These are phyloP conservation scores for Pangasius sanitwongsei DNA, from an alignment of 2,797 vertebrate genomes.

Conservation along the genomic window DNA sequence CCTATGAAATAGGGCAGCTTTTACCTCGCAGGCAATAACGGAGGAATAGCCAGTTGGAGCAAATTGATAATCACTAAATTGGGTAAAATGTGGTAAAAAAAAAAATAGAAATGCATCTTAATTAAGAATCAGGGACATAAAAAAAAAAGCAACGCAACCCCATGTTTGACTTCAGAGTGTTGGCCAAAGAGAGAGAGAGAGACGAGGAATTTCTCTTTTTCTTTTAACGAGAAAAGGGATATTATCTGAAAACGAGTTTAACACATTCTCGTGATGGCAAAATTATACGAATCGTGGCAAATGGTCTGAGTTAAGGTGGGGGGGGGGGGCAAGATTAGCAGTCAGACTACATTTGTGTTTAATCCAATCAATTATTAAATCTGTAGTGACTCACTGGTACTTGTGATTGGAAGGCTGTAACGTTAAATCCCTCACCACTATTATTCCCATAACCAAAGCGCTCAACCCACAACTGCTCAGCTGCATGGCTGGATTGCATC, in stretches of 20 bases:
- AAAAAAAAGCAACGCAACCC: background rate
- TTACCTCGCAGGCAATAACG: background rate
- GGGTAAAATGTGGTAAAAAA: background rate
- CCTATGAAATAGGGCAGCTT: background rate
- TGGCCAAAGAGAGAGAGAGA: background rate
- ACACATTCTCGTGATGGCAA: no score
- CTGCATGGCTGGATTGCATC: background rate
- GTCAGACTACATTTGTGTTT: background rate
- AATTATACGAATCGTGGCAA: background rate
- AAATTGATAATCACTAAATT: background rate
- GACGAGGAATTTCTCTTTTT: background rate
- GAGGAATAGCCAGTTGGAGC: background rate
- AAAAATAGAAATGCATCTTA: background rate
- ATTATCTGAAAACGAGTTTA: background rate
- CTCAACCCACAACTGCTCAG: background rate
- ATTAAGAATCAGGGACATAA: background rate
- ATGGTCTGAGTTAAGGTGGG: background rate
- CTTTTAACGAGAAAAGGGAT: background rate
- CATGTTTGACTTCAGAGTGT: background rate
- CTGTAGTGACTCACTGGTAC: background rate
- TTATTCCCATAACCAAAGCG: background rate
- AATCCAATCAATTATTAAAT: background rate
- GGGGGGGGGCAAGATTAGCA: no score
- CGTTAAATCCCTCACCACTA: background rate
- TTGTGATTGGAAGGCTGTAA: background rate